phyloP scores from a whole-genome alignment of 2,888 invertebrate genomes.

The Polia nebulosa region DNA sequence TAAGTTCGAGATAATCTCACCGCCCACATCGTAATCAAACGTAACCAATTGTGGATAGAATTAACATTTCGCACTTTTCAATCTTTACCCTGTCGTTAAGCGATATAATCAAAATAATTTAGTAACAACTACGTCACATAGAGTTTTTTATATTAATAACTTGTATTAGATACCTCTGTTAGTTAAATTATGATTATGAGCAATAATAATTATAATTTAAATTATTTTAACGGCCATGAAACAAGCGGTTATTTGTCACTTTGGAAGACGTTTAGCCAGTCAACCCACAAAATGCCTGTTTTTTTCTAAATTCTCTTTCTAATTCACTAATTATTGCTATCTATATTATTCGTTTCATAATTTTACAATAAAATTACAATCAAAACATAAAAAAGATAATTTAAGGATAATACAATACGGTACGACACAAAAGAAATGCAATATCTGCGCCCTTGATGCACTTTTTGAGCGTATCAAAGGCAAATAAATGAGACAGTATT shows the following conservation, averaged over 20 bases:
- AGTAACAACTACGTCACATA: constrained; percentile 53
- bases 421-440: constrained; percentile 36
- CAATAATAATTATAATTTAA: constrained; percentile 42
- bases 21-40: constrained; percentile 39
- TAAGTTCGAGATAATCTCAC: constrained; percentile 69
- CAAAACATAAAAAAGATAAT: constrained; percentile 10
- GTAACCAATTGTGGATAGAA: constrained; percentile 44
- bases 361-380: not conserved
- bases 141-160: constrained; percentile 51
- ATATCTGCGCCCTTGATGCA: constrained; percentile 6
- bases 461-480: not conserved
- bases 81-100: constrained; percentile 66
- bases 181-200: constrained; percentile 54
- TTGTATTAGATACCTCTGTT: constrained; percentile 64
- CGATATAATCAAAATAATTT: constrained; percentile 63
- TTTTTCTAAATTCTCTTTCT: too few relatives aligned
- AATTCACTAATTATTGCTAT: constrained; percentile 56
- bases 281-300: not conserved
- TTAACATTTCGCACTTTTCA: constrained; percentile 41
- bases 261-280: not conserved
- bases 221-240: constrained; percentile 41
- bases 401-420: constrained; percentile 17
- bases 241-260: constrained; percentile 42
- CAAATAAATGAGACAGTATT: constrained; percentile 10
- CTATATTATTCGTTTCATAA: constrained; percentile 2